Conservation (phyloP, 2,888 invertebrate genomes). For the Dasysyrphus albostriatus region DNA sequence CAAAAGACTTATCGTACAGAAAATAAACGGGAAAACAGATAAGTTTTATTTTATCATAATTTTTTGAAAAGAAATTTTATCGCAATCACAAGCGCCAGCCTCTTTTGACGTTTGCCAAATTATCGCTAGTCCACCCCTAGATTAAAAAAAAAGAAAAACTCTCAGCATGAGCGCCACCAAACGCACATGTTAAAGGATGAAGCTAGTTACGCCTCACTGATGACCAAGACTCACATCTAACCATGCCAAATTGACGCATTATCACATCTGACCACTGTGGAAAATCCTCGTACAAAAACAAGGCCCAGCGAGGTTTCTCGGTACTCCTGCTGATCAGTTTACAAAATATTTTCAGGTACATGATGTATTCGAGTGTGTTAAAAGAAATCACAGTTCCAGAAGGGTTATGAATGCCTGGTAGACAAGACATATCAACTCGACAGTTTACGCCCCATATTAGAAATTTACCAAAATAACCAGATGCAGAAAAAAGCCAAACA, state of each 20-base stretch:
- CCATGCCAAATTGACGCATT: conserved; percentile 49
- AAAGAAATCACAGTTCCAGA: background rate
- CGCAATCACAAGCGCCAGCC: conserved; percentile 73
- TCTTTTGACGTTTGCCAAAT: conserved; percentile 62
- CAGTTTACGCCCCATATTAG: conserved; percentile 66
- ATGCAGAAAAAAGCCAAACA: conserved; percentile 47
- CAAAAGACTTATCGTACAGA: background rate
- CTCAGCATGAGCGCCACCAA: conserved; percentile 60
- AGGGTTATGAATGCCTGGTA: conserved; percentile 36
- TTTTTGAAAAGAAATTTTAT: conserved; percentile 36
- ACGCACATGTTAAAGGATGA: conserved; percentile 47
- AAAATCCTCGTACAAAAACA: conserved; percentile 61
- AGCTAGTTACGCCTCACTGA: conserved; percentile 42
- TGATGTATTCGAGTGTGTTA: background rate
- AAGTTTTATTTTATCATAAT: conserved; percentile 6
- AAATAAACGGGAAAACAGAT: background rate
- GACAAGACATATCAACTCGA: background rate
- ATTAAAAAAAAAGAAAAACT: no score
- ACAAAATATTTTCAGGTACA: conserved; percentile 48
- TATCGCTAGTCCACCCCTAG: conserved; percentile 66
- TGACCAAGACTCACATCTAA: conserved; percentile 1
- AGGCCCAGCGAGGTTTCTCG: background rate
- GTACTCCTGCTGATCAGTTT: conserved; percentile 68
- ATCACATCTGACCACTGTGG: conserved; percentile 69
- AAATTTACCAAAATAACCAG: conserved; percentile 68